These are phyloP conservation scores for Tetragonula carbonaria DNA, from an alignment of 2,888 invertebrate genomes.

Conservation along the genomic window DNA sequence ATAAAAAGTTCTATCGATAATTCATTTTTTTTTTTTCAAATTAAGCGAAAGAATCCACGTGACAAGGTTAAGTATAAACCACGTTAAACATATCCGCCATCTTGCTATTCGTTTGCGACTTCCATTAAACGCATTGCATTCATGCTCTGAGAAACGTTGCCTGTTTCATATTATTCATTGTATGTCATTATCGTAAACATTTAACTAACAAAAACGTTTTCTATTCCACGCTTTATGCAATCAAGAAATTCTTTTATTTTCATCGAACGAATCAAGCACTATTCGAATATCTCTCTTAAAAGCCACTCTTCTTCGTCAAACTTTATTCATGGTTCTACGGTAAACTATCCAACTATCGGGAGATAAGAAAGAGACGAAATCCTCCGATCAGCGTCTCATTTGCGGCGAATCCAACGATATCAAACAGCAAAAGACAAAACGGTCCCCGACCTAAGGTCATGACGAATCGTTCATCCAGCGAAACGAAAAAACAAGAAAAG, in stretches of 20 bases:
- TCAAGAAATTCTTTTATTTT: background rate
- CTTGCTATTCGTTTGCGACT: slow-evolving; percentile 52
- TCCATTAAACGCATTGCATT: slow-evolving; percentile 38
- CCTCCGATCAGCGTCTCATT: too few species aligned
- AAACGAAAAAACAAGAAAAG: too few species aligned
- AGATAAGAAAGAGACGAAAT: background rate
- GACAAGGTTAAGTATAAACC: slow-evolving; percentile 57
- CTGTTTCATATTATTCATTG: too few species aligned
- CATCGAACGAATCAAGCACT: too few species aligned
- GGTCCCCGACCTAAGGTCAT: too few species aligned
- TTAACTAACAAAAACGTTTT: too few species aligned
- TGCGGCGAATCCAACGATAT: background rate
- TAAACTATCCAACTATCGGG: too few species aligned
- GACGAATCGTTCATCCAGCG: background rate
- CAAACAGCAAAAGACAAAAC: background rate
- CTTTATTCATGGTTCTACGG: accelerated
- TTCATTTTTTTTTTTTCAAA: background rate
- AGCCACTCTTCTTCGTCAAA: background rate
- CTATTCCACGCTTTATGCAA: accelerated
- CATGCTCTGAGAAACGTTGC: background rate
- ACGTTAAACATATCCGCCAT: slow-evolving; percentile 59
- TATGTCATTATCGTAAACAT: background rate
- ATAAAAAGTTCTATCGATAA: background rate
- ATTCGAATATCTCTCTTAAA: background rate
- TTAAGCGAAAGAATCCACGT: slow-evolving; percentile 33